Evolutionary conservation across 2,113 vertebrate genomes (phyloP), one percentile per base, ranked within the genome.

Genomic region (Ceratotherium simum): DNA sequence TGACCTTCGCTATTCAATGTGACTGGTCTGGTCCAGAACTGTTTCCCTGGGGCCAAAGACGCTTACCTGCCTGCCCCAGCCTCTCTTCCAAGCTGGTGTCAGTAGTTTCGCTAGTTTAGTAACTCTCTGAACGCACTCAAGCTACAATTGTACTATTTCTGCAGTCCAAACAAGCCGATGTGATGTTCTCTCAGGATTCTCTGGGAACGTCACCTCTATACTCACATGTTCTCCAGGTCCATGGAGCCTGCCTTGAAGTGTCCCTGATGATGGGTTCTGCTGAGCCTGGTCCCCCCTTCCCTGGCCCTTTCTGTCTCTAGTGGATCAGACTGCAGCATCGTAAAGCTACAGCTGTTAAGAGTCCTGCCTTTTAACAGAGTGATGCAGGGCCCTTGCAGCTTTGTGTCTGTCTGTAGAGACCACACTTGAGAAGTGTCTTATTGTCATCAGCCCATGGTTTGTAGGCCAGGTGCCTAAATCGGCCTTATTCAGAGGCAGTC

Each of bases 401-500:
- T n/a, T 31, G 14, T 29, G 27, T 86, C 23, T 64, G 6, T 89
- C 51, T 79, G 17, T 8, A 51, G 78, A 64, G 46, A 20, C 6
- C 60, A 76, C 36, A 36, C 20, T 27, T 20, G 29, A 62, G 8
- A 69, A 36, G 51, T 16, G 14, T 11, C 42, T 67, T 16, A 4
- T 58, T 54, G 62, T 12, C 5, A 16, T 70, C 85, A 48, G 8
- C 54, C 29, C 2, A 0, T 6, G 2, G 20, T 9, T 18, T n/a
- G 18, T 31, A 36, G 65, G 17, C 42, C 25, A 33, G 2, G 36
- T 33, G 20, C 31, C 62, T 4, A 8, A n/a, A 5, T 16, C 25
- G 1, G 2, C 60, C 56, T 60, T 2, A 0, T 20, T 33, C 85
- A 5, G 8, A 39, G 25, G 17, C 36, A 8, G 2, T 31, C 33